phyloP scores from a whole-genome alignment of 2,888 invertebrate genomes.

The Antheraea assamensis region DNA sequence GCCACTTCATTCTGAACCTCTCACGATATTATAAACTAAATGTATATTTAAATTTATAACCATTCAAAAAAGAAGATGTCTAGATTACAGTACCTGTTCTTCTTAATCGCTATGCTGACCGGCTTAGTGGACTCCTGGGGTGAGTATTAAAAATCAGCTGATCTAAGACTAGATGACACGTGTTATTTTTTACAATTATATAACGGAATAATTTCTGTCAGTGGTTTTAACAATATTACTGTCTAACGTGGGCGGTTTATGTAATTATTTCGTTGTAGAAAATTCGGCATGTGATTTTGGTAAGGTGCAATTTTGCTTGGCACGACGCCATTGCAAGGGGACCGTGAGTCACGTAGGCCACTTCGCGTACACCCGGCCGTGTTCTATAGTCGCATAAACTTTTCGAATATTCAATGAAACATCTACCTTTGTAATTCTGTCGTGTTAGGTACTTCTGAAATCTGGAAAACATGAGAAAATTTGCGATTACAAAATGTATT shows the following conservation, averaged over 20 bases:
- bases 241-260: constrained; percentile 26
- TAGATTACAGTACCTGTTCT: constrained; percentile 60
- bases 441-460: constrained; percentile 51
- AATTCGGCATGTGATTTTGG: constrained; percentile 50
- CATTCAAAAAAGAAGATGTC: constrained; percentile 77
- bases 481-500: constrained; percentile 26
- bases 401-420: constrained; percentile 25
- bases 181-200: constrained; percentile 68
- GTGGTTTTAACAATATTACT: constrained; percentile 24
- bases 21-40: constrained; percentile 54
- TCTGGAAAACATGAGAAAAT: constrained; percentile 49
- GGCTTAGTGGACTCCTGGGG: constrained; percentile 67
- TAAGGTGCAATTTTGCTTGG: constrained; percentile 78
- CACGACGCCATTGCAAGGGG: constrained; percentile 76
- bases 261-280: constrained; percentile 27
- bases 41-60: constrained; percentile 61
- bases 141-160: constrained; percentile 75
- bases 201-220: constrained; percentile 44
- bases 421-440: constrained; percentile 34
- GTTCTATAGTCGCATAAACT: constrained; percentile 40
- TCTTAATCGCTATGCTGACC: constrained; percentile 53
- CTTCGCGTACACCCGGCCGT: constrained; percentile 51
- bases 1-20: constrained; percentile 64
- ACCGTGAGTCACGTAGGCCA: constrained; percentile 81
- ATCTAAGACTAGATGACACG: constrained; percentile 59